Evolutionary conservation across 2,113 vertebrate species (phyloP).

Genomic region (Cavia porcellus): DNA sequence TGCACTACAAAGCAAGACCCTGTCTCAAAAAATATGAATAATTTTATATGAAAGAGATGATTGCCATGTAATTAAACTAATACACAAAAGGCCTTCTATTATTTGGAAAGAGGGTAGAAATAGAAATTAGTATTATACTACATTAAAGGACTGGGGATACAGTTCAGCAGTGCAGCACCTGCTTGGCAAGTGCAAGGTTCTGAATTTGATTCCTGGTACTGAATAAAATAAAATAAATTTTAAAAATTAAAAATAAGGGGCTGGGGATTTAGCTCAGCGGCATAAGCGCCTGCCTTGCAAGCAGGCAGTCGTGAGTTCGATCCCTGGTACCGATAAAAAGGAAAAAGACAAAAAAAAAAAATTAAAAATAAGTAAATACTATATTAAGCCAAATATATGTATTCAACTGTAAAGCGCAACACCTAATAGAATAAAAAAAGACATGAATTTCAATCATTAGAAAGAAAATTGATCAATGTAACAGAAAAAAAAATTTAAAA

Average conservation of each 20-base stretch:
- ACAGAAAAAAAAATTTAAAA: neutral
- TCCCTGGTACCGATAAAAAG: too few species aligned
- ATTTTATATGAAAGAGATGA: neutral
- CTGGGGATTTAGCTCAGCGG: too few species aligned
- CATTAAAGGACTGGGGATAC: neutral
- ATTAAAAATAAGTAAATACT: too few species aligned
- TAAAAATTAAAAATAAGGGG: too few species aligned
- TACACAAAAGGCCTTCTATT: neutral
- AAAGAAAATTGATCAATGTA: constrained; percentile 18
- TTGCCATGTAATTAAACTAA: neutral
- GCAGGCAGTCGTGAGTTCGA: too few species aligned
- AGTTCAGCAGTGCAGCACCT: too few species aligned
- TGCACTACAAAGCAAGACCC: neutral
- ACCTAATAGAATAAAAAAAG: constrained; percentile 6
- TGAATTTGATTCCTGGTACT: too few species aligned
- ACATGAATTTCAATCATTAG: neutral
- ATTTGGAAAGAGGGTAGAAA: neutral
- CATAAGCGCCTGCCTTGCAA: too few species aligned
- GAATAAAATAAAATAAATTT: too few species aligned
- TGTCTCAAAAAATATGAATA: neutral
- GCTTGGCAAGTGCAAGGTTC: too few species aligned
- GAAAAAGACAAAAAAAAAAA: too few species aligned
- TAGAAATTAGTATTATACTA: neutral
- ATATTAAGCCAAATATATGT: neutral
- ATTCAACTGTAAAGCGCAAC: neutral